Base-by-base conservation (phyloP, 2,888 invertebrate genomes). In the Stenotaenia linearis region DNA sequence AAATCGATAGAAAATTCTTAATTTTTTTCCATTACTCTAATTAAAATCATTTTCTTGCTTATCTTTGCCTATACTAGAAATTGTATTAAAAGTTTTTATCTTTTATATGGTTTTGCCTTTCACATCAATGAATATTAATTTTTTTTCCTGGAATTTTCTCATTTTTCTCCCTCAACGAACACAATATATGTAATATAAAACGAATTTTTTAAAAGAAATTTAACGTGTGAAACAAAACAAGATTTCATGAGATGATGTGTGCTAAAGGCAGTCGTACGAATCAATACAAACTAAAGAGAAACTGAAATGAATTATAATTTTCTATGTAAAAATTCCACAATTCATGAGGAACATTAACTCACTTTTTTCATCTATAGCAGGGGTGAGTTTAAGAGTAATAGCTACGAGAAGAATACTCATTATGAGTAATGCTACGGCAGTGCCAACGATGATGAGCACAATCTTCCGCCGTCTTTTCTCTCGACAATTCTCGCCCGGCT, bases 391-490 rank as follows among this genome's bases (percentile, higher is more conserved):
- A 21, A 82, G 69, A 10, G 82, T 82, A 75, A 82, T 81, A 12
- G 81, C 82, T 74, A 82, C 81, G 74, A 82, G 79, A 32, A 82
- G 80, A 18, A 82, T 81, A 74, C 82, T 82, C 82, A 82, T 82
- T 35, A 82, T 74, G 23, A 82, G 74, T 15, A 82, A 80, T 7
- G 82, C 82, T 56, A 81, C 81, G 23, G 82, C 82, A 6, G 79
- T 75, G 50, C 80, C 80, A 7, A 82, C 80, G 12, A 82, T 82
- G 37, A 81, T 78, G 35, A 82, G 81, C 74, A 82, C 82, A 10
- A 82, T 82, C 79, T 80, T 81, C 4, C 82, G 80, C 7, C 82
- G 77, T 28, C 78, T 35, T 37, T 77, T 79, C 75, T 80, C 80
- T 10, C 80, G 23, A 7, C 40, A n/a, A 25, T 74, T 30, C 3